Evolutionary conservation across 2,113 vertebrate species (phyloP), one percentile per base, ranked within the genome.

Genomic region (Micromys minutus): DNA sequence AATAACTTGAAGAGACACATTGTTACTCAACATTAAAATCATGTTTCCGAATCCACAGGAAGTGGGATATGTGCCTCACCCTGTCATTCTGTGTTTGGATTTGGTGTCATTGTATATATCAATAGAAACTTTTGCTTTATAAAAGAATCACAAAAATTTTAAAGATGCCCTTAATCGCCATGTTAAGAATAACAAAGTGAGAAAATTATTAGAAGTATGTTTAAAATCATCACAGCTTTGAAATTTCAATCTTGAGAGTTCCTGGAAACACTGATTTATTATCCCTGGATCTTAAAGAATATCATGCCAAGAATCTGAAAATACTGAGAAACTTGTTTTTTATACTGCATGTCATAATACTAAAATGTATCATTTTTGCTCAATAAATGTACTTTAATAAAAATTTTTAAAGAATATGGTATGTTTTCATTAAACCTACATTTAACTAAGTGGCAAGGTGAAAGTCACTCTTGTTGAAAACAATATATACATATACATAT

Each of bases 341-440:
- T 57, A 59, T 0, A 7, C 55, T 59, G 36, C 9, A 26, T 59
- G 21, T 81, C 36, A 81, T 39, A 81, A 81, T 59, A 59, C 52
- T 79, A 36, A 59, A 83, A 83, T 83, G 22, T 42, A 59, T 26
- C 36, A 59, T 26, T 59, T 81, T 83, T 83, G 22, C 0, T 39
- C 24, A 83, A 59, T n/a, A 83, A 59, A 61, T 83, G 13, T 61
- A 83, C 79, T 83, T 83, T 59, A 42, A 39, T 59, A 83, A 16
- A 80, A 11, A 26, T 59, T 57, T 81, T 59, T 59, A 57, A 57
- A 81, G 22, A 61, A 29, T n/a, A 55, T 12, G 42, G 88, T 95
- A 98, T 98, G 97, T 98, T 98, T 98, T 97, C 98, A 98, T 98
- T 98, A 97, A 98, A 98, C 98, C 98, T 97, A 98, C 98, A 98